These are phyloP conservation scores for Phocoena sinus DNA, from an alignment of 2,113 vertebrate species.

Conservation along the genomic window DNA sequence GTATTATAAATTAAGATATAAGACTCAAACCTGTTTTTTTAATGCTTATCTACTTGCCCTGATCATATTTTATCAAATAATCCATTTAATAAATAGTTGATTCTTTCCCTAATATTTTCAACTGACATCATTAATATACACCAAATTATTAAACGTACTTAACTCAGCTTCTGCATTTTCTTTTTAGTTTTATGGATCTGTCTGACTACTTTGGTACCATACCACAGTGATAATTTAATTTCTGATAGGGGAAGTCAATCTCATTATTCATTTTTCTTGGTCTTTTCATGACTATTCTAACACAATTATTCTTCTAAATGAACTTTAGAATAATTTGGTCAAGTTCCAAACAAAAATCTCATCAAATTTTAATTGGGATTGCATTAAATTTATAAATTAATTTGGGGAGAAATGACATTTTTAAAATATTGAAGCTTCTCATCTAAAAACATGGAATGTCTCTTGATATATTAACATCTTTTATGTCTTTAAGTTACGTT, in stretches of 20 bases:
- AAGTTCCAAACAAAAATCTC: conserved; percentile 76
- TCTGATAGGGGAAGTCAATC: conserved; percentile 53
- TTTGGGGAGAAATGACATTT: conserved; percentile 62
- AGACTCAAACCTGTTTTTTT: not conserved
- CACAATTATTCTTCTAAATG: conserved; percentile 73
- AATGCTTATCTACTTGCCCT: not conserved
- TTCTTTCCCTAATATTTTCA: conserved; percentile 42
- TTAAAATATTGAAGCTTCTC: conserved; percentile 60
- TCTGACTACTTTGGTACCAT: conserved; percentile 40
- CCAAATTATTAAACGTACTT: conserved; percentile 36
- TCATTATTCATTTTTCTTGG: conserved; percentile 69
- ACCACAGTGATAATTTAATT: conserved; percentile 68
- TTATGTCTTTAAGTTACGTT: conserved; percentile 34
- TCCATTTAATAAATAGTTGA: conserved; percentile 36
- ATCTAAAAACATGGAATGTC: conserved; percentile 2
- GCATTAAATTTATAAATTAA: conserved; percentile 72
- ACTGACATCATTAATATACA: conserved; percentile 34
- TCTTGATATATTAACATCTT: conserved; percentile 57
- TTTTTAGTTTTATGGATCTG: conserved; percentile 53
- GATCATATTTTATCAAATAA: conserved; percentile 32
- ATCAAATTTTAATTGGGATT: conserved; percentile 76
- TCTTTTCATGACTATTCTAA: conserved; percentile 62
- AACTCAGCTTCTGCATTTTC: conserved; percentile 44
- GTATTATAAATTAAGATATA: not conserved
- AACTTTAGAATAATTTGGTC: conserved; percentile 75